A percentile compares a stretch with the other conserved stretches of the same genome.
These are phyloP conservation scores for Byasa hedistus DNA, from an alignment of 2,888 invertebrate species.

Conservation along the genomic window DNA sequence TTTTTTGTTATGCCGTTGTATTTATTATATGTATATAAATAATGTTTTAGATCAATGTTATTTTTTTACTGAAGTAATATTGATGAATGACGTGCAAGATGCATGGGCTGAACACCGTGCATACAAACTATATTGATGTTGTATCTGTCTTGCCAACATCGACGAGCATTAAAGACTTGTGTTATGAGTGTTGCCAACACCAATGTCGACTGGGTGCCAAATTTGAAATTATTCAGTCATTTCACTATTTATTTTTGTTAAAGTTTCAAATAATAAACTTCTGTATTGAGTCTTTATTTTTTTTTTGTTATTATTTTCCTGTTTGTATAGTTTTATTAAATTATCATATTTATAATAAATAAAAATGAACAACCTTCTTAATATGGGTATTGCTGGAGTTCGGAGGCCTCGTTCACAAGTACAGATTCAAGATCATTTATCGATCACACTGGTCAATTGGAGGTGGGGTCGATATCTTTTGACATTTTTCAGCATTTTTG, in stretches of 20 bases:
- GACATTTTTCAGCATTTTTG: too few relatives aligned
- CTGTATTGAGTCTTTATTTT: constrained; percentile 15
- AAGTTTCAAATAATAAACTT: constrained; percentile 24
- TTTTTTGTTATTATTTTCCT: constrained; percentile 27
- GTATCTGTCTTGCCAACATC: neutral
- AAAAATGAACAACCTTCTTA: too few relatives aligned
- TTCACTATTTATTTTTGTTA: constrained; percentile 20
- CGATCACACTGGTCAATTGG: too few relatives aligned
- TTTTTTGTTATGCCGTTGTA: constrained; percentile 9
- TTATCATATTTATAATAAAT: neutral
- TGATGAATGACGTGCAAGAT: neutral
- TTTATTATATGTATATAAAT: constrained; percentile 4
- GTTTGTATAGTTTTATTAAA: constrained; percentile 10
- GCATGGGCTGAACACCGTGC: neutral
- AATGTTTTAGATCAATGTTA: neutral
- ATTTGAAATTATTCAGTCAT: neutral
- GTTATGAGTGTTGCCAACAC: neutral
- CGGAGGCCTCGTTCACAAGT: too few relatives aligned
- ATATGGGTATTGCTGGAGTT: too few relatives aligned
- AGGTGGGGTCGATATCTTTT: too few relatives aligned
- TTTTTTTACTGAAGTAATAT: neutral
- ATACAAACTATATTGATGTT: neutral
- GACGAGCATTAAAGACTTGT: neutral
- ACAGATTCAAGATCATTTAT: too few relatives aligned
- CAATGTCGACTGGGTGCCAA: neutral